These are phyloP conservation scores for Tryphoninae sp. DNA, from an alignment of 2,888 invertebrate genomes.

Conservation along the genomic window DNA sequence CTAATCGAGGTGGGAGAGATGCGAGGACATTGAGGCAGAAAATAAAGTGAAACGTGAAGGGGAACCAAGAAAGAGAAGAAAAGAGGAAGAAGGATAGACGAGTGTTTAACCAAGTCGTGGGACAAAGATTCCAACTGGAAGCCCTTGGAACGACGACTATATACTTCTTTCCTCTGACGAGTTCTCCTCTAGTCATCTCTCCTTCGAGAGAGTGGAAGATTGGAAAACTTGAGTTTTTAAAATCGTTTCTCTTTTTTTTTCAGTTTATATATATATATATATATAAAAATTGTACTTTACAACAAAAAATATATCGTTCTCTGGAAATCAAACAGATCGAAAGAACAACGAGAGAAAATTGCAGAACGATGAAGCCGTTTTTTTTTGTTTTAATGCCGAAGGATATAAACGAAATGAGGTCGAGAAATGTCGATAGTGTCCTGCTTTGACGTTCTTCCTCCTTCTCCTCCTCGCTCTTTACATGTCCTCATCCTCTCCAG, in stretches of 20 bases:
- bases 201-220: slow-evolving; percentile 3
- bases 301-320: too few relatives aligned
- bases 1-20: slow-evolving; percentile 30
- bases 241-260: neutral
- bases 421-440: slow-evolving; percentile 60
- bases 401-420: slow-evolving; percentile 53
- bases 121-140: slow-evolving; percentile 27
- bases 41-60: neutral
- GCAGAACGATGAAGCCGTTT: slow-evolving; percentile 7
- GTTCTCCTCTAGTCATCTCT: neutral
- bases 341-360: neutral
- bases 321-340: too few relatives aligned
- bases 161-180: neutral
- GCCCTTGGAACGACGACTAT: slow-evolving; percentile 9
- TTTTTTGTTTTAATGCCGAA: slow-evolving; percentile 35
- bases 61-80: too few relatives aligned
- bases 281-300: neutral
- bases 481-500: slow-evolving; percentile 33
- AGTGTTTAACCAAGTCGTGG: slow-evolving; percentile 24
- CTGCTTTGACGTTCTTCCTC: slow-evolving; percentile 50
- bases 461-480: slow-evolving; percentile 16
- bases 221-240: slow-evolving; percentile 13
- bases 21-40: slow-evolving; percentile 9
- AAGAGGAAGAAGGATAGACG: neutral
- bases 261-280: neutral